Conservation (phyloP, 2,113 vertebrate genomes). For the Pygoscelis adeliae region DNA sequence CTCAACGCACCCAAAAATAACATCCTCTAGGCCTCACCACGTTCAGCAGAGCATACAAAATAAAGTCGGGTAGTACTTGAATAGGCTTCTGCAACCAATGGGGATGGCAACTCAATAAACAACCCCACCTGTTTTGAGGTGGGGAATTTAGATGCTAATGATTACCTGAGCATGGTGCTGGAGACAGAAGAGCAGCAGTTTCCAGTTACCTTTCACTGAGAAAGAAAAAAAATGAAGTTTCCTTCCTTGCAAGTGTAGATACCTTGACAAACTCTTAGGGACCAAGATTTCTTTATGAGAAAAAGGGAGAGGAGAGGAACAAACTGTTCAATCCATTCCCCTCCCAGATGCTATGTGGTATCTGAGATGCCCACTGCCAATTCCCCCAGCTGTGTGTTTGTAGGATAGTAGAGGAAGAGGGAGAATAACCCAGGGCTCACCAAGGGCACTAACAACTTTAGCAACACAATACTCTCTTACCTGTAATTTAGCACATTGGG, state of each 20-base stretch:
- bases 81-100: not conserved
- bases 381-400: not conserved
- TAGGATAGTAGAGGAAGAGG: not conserved
- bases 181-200: not conserved
- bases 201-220: not conserved
- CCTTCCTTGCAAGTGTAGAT: not conserved
- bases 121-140: not conserved
- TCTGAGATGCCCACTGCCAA: not conserved
- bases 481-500: not conserved
- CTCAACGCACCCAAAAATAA: not conserved
- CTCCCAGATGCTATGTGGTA: not conserved
- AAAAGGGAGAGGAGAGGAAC: not conserved
- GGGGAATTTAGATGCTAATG: not conserved
- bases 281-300: not conserved
- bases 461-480: not conserved
- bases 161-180: not conserved
- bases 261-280: not conserved
- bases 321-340: not conserved
- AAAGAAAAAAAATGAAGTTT: not conserved
- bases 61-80: not conserved
- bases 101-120: not conserved
- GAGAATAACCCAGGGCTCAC: not conserved
- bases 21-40: not conserved
- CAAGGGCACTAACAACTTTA: not conserved
- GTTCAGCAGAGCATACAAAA: not conserved